phyloP scores from a whole-genome alignment of 2,888 invertebrate species.

The Ischnura elegans region DNA sequence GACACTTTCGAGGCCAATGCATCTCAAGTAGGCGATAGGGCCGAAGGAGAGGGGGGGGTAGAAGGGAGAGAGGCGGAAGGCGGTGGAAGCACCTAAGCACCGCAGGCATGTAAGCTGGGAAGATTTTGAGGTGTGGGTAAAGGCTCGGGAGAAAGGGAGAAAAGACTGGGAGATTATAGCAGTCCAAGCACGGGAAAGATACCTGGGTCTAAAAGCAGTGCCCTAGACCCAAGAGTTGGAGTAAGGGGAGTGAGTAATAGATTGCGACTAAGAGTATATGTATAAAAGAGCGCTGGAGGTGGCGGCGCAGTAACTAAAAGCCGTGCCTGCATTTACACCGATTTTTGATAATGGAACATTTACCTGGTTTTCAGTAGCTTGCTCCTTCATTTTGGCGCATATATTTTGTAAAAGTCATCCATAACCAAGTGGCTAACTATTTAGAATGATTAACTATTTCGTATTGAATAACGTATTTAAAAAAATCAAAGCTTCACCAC shows the following conservation, averaged over 20 bases:
- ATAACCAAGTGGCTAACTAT: no score
- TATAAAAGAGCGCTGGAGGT: no score
- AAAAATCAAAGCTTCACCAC: no score
- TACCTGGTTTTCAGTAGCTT: no score
- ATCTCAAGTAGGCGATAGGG: slow-evolving; percentile 60
- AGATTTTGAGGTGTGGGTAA: neutral
- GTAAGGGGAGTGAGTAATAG: neutral
- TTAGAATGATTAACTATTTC: no score
- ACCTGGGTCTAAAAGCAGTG: neutral
- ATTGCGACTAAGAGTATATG: no score
- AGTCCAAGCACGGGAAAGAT: neutral
- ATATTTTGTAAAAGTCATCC: no score
- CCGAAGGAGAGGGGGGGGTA: neutral
- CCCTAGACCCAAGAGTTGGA: neutral
- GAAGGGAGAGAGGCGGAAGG: neutral
- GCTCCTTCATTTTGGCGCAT: no score
- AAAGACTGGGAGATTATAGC: neutral
- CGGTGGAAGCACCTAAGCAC: neutral
- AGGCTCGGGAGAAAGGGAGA: neutral
- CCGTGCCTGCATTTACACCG: no score
- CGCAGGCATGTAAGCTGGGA: neutral
- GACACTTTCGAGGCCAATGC: slow-evolving; percentile 62
- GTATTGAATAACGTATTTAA: no score
- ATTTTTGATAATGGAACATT: no score
- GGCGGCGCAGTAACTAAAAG: no score